Evolutionary conservation across 2,888 invertebrate genomes (phyloP), one percentile per base, ranked within the genome.

Genomic region (Buathra laborator): DNA sequence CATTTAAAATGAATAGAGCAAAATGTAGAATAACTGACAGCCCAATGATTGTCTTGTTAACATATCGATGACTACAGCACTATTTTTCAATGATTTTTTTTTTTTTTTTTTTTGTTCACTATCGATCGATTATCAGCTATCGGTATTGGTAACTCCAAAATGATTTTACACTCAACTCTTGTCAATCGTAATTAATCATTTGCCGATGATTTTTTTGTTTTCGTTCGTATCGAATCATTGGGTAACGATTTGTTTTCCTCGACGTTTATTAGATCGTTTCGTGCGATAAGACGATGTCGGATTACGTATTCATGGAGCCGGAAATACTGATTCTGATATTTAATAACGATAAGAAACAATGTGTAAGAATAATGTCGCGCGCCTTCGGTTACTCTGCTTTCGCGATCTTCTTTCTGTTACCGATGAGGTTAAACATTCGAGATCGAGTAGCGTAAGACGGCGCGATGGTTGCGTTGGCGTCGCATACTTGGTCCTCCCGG

Each of bases 391-490:
- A 44, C 19, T 44, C 46, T 68, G 14, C 29, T 68, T 48, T 7
- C 6, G 12, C 67, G 10, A 24, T 48, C 48, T 19, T 46, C 48
- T 68, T 6, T 46, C 7, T 48, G 44, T 14, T 46, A 10, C 7
- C 24, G 56, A 71, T 48, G 76, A 76, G 84, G 84, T 84, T 80
- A 84, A 84, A 77, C 56, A 76, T 80, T 72, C 76, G 80, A 84
- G 80, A 80, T 81, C 84, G 80, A 84, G 76, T 66, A 59, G 80
- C 80, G 80, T 76, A 67, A 84, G 72, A 77, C 72, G 37, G 6
- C 37, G 71, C 64, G 66, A n/a, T n/a, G 62, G 76, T 80, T 81
- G 84, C 80, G 80, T 72, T 76, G 84, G 72, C 84, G 76, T 67
- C 76, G 76, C 84, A 81, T 80, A 84, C 80, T 84, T 72, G 67